phyloP scores from a whole-genome alignment of 2,113 vertebrate genomes.

The Ailurus styani region DNA sequence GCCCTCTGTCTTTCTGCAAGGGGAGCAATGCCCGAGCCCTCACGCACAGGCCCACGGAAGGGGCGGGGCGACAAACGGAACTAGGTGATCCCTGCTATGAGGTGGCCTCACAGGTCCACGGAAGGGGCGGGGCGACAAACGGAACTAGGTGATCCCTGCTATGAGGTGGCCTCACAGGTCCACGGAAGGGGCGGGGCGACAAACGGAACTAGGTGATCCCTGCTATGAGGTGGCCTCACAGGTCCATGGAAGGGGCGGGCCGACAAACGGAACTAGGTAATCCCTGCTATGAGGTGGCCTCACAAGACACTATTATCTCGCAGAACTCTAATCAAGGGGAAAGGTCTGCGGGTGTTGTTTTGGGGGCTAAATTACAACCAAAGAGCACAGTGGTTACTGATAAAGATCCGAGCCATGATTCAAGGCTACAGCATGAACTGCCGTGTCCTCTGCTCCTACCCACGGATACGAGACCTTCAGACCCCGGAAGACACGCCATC shows the following conservation, averaged over 20 bases:
- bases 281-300: background rate
- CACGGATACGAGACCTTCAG: background rate
- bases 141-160: fast-evolving
- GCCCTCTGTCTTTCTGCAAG: background rate
- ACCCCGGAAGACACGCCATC: background rate
- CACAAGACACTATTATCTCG: fast-evolving
- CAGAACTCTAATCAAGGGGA: background rate
- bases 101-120: fast-evolving
- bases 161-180: fast-evolving
- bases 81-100: fast-evolving
- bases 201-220: fast-evolving
- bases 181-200: fast-evolving
- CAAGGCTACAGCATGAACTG: fast-evolving
- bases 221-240: fast-evolving
- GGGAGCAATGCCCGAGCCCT: no score
- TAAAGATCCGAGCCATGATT: background rate
- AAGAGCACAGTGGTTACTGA: background rate
- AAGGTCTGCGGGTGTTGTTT: no score
- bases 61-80: fast-evolving
- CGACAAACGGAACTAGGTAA: fast-evolving
- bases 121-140: background rate
- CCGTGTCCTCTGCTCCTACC: background rate
- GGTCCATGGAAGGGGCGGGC: fast-evolving
- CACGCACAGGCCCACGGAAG: fast-evolving
- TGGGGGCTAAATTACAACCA: no score